A percentile compares a stretch with the other conserved stretches of the same genome.
Conservation (phyloP, 2,113 vertebrate genomes). For the Dicerorhinus sumatrensis region DNA sequence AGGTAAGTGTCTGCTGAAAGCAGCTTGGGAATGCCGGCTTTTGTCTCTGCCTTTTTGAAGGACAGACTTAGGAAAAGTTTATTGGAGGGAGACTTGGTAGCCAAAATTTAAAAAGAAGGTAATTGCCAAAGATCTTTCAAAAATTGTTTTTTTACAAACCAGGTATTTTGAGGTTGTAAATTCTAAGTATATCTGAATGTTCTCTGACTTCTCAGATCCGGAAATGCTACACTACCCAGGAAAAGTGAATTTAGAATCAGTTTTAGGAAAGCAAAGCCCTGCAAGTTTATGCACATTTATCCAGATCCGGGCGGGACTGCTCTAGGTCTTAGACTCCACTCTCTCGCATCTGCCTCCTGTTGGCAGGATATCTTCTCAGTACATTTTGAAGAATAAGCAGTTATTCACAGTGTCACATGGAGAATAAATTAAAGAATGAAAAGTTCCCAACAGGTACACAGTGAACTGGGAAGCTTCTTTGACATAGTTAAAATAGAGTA, state of each 20-base stretch:
- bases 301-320: background rate
- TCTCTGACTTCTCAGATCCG: background rate
- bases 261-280: background rate
- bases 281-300: fast-evolving
- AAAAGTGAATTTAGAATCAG: background rate
- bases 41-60: background rate
- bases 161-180: background rate
- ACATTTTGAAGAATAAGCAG: background rate
- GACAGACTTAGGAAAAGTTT: fast-evolving
- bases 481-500: background rate
- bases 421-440: background rate
- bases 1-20: constrained; percentile 86
- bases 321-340: background rate
- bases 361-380: background rate
- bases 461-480: background rate
- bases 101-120: background rate
- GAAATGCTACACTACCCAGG: background rate
- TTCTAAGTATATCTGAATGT: background rate
- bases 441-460: background rate
- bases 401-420: background rate
- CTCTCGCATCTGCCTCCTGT: background rate
- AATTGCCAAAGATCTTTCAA: background rate
- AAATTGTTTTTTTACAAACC: background rate
- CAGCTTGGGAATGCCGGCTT: background rate
- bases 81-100: background rate